Conservation (phyloP, 2,113 vertebrate species). For the Rhinichthys klamathensis region DNA sequence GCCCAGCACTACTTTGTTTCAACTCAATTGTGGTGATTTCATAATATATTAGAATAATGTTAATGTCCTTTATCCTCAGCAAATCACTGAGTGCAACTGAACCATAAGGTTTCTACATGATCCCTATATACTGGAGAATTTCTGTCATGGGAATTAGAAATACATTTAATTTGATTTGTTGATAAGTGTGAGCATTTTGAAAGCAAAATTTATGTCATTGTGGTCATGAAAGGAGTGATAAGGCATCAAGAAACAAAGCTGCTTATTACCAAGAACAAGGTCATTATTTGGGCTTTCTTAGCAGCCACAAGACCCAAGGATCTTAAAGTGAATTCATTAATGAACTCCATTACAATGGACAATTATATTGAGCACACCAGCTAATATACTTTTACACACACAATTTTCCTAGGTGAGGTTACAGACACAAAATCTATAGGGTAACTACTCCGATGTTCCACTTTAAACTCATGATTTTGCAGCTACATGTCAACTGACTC, state of each 20-base stretch:
- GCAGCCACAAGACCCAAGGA: background rate
- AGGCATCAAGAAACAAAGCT: background rate
- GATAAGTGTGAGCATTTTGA: background rate
- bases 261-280: background rate
- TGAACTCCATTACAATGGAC: no score
- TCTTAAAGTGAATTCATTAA: no score
- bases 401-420: background rate
- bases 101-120: no score
- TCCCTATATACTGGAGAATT: no score
- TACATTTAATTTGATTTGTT: background rate
- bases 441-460: no score
- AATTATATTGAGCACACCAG: background rate
- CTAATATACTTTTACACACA: background rate
- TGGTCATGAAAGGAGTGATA: background rate
- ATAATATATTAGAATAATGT: no score
- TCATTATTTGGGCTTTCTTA: background rate
- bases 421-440: background rate
- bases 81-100: no score
- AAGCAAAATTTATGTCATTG: background rate
- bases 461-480: no score
- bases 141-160: no score
- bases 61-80: no score
- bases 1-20: background rate
- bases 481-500: no score
- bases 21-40: no score